phyloP scores from a whole-genome alignment of 2,113 vertebrate genomes.

The Malurus melanocephalus region DNA sequence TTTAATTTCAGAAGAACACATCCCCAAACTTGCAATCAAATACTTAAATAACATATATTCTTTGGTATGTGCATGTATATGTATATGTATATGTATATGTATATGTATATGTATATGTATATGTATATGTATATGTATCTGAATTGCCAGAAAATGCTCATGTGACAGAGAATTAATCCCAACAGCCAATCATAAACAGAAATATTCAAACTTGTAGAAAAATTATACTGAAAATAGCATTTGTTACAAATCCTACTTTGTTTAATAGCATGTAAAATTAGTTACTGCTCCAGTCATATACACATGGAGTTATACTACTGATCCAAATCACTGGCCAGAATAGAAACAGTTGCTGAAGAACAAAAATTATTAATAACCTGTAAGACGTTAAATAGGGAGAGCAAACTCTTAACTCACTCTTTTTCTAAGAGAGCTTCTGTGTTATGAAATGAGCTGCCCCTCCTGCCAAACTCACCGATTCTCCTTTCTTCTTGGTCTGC shows the following conservation, averaged over 20 bases:
- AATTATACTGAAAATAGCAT: neutral
- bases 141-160: neutral
- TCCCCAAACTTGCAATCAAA: neutral
- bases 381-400: neutral
- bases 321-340: neutral
- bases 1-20: neutral
- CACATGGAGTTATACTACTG: neutral
- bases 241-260: neutral
- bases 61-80: neutral
- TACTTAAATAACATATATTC: neutral
- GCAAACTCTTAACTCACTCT: neutral
- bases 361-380: neutral
- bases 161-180: neutral
- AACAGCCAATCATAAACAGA: neutral
- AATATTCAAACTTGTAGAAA: neutral
- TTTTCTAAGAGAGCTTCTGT: neutral
- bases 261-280: neutral
- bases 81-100: neutral
- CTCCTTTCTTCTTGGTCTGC: slow-evolving; percentile 91
- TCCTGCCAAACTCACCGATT: slow-evolving; percentile 75
- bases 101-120: neutral
- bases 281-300: neutral
- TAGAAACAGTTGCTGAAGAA: neutral
- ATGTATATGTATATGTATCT: neutral
- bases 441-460: neutral